Evolutionary conservation across 2,888 invertebrate species (phyloP).

Genomic region (Isoperla grammatica): DNA sequence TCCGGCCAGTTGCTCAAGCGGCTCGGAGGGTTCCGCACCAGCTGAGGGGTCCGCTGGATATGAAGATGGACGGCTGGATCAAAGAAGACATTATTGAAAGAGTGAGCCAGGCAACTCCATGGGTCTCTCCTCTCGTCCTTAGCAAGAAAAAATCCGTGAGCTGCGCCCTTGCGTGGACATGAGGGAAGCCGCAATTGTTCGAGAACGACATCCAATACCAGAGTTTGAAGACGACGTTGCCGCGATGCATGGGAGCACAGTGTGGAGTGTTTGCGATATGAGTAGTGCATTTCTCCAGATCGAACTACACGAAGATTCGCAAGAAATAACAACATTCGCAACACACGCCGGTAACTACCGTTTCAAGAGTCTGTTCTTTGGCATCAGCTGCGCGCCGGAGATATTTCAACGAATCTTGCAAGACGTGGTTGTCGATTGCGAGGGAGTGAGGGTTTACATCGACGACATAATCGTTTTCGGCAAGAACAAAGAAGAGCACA

Average conservation of each 20-base stretch:
- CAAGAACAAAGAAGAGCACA: neutral
- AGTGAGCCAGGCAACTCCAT: slow-evolving; percentile 24
- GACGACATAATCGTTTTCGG: neutral
- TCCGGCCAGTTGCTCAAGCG: neutral
- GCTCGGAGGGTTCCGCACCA: neutral
- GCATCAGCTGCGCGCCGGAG: neutral
- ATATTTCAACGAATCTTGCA: slow-evolving; percentile 32
- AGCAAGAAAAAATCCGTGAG: slow-evolving; percentile 32
- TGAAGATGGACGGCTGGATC: slow-evolving; percentile 26
- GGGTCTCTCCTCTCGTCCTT: slow-evolving; percentile 34
- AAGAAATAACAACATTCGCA: neutral
- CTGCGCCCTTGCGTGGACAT: slow-evolving; percentile 36
- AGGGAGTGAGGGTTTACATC: slow-evolving; percentile 34
- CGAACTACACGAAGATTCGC: neutral
- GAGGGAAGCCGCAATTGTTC: slow-evolving; percentile 29
- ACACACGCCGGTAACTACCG: neutral
- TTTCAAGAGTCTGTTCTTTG: neutral
- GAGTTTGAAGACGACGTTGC: slow-evolving; percentile 1
- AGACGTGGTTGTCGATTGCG: slow-evolving; percentile 37
- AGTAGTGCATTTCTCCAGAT: neutral
- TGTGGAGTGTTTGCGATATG: neutral
- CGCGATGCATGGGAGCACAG: neutral
- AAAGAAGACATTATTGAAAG: slow-evolving; percentile 23
- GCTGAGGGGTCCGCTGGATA: slow-evolving; percentile 32
- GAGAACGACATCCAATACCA: slow-evolving; percentile 20